Conservation (phyloP, 2,113 vertebrate genomes). For the Charina bottae region DNA sequence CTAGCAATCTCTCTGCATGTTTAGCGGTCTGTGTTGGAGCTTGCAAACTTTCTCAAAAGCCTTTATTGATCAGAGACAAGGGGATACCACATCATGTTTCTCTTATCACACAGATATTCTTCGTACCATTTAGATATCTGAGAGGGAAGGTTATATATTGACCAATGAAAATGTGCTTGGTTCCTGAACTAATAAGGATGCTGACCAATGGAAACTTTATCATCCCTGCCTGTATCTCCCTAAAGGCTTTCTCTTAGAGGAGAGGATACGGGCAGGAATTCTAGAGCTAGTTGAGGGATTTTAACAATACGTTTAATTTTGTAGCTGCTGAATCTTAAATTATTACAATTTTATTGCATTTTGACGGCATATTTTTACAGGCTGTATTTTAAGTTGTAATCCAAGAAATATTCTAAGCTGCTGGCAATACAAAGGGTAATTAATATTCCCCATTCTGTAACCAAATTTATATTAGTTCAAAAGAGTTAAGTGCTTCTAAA, state of each 20-base stretch:
- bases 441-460: background rate
- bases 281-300: background rate
- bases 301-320: background rate
- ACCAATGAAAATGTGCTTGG: background rate
- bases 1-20: background rate
- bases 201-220: background rate
- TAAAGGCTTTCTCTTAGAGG: background rate
- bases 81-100: background rate
- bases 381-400: background rate
- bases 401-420: background rate
- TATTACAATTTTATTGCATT: background rate
- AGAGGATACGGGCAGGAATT: background rate
- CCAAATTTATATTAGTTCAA: background rate
- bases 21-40: background rate
- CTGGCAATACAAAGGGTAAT: background rate
- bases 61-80: background rate
- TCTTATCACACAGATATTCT: no score
- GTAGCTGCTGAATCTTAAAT: background rate
- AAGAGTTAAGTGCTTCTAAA: constrained; percentile 16
- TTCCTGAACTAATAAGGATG: background rate
- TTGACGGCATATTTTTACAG: background rate
- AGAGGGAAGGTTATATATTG: background rate
- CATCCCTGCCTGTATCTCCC: background rate
- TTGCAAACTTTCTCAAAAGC: background rate
- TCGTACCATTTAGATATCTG: background rate